Evolutionary conservation across 1,140 invertebrate species (phyloP), one percentile per base, ranked within the genome.

Genomic region (Steinernema feltiae): DNA sequence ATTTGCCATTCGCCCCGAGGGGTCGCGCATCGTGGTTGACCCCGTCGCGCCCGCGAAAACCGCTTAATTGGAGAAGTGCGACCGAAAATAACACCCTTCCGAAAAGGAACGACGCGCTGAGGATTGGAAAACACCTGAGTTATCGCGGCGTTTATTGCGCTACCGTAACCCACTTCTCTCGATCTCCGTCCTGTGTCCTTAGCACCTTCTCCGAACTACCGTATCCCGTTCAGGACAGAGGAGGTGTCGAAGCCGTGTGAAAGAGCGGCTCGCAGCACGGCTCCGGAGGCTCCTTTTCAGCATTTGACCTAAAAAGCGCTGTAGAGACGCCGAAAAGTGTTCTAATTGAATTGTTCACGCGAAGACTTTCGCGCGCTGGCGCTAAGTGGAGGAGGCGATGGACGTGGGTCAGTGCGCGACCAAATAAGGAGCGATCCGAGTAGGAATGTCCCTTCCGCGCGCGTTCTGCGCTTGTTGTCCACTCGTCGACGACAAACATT

Each of bases 1-100:
- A 63, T 63, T 63, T 63, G 53, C 53, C 53, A 63, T 63, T 63
- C 53, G 53, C 53, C 53, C 53, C 53, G 53, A 63, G 53, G 53
- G 53, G 53, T 63, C 53, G 53, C 53, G 53, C 53, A 63, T 63
- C 53, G 53, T 63, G 53, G 53, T 63, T 63, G 53, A 63, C 53
- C 53, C 53, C 53, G 53, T 63, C 15, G 24, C 53, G 53, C 24
- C 15, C 53, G 53, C 53, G 53, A 63, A 63, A 63, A 63, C 53
- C 53, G 53, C 53, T 63, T 63, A 63, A 63, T 63, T 63, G 53
- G 53, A 27, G 53, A 63, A 63, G 53, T 63, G 53, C 53, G 53
- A 63, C 24, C 53, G 15, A 63, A 63, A 63, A 63, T 63, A 63
- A 63, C 53, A 63, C 53, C 53, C 53, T 63, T 63, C 24, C 53